phyloP scores from a whole-genome alignment of 1,140 invertebrate species.

The Doryteuthis pealeii region DNA sequence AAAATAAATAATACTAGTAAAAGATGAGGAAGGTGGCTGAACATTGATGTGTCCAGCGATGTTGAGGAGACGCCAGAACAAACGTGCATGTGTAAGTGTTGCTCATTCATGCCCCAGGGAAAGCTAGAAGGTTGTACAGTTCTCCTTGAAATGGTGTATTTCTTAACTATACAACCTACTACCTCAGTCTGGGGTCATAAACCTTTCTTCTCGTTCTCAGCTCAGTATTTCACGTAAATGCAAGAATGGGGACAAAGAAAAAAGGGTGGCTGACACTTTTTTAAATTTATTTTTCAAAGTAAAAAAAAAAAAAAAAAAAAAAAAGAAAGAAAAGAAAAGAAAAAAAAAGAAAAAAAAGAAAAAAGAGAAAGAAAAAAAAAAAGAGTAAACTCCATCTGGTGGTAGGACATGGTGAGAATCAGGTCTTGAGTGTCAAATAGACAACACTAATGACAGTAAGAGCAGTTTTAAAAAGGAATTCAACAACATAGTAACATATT shows the following conservation, averaged over 20 bases:
- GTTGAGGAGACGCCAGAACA: conserved; percentile 2
- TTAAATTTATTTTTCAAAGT: no score
- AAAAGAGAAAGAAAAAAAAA: neutral
- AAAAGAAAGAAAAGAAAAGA: neutral
- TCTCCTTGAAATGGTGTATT: conserved; percentile 67
- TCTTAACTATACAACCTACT: conserved; percentile 78
- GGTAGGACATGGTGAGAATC: neutral
- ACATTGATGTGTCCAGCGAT: conserved; percentile 2
- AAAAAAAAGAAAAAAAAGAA: no score
- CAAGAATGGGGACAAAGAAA: neutral
- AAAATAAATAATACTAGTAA: no score
- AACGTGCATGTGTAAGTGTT: conserved; percentile 2
- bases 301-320: neutral
- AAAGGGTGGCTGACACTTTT: no score
- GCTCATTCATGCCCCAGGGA: conserved; percentile 61
- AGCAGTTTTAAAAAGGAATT: no score
- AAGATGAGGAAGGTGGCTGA: neutral
- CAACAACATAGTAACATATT: no score
- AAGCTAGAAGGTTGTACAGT: conserved; percentile 79
- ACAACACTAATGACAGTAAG: neutral
- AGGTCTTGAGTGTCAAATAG: conserved; percentile 9
- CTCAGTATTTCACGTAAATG: neutral
- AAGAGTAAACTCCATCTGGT: neutral
- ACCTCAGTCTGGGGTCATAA: conserved; percentile 67
- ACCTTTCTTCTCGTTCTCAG: conserved; percentile 2